Conservation (phyloP, 2,113 vertebrate genomes). For the Pao palembangensis region DNA sequence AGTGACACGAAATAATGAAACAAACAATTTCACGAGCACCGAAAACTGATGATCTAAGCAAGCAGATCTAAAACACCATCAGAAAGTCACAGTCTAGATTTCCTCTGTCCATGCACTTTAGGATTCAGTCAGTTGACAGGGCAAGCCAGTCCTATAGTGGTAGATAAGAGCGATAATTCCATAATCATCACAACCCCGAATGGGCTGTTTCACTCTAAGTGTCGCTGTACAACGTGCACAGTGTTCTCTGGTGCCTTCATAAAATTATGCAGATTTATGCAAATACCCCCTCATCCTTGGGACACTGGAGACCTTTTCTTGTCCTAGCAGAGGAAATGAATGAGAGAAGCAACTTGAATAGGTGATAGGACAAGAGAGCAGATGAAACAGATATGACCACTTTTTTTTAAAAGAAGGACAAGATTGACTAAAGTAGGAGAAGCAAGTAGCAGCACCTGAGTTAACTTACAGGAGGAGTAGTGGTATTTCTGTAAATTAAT, state of each 20-base stretch:
- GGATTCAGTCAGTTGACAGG: neutral
- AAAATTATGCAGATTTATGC: constrained; percentile 69
- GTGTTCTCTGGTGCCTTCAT: constrained; percentile 39
- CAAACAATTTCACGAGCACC: too few species aligned
- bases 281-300: constrained; percentile 55
- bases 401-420: too few species aligned
- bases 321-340: neutral
- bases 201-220: constrained; percentile 57
- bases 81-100: neutral
- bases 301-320: constrained; percentile 10
- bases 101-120: neutral
- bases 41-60: too few species aligned
- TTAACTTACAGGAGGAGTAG: too few species aligned
- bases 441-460: too few species aligned
- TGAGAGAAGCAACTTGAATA: neutral
- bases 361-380: neutral
- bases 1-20: too few species aligned
- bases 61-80: too few species aligned
- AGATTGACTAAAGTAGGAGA: too few species aligned
- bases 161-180: constrained; percentile 59
- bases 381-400: neutral
- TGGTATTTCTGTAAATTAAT: too few species aligned
- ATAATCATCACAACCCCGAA: constrained; percentile 63
- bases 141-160: constrained; percentile 29
- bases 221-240: constrained; percentile 49